These are phyloP conservation scores for Stichopus chloronotus DNA, from an alignment of 35 echinoderm and acorn worm species.

Conservation along the genomic window DNA sequence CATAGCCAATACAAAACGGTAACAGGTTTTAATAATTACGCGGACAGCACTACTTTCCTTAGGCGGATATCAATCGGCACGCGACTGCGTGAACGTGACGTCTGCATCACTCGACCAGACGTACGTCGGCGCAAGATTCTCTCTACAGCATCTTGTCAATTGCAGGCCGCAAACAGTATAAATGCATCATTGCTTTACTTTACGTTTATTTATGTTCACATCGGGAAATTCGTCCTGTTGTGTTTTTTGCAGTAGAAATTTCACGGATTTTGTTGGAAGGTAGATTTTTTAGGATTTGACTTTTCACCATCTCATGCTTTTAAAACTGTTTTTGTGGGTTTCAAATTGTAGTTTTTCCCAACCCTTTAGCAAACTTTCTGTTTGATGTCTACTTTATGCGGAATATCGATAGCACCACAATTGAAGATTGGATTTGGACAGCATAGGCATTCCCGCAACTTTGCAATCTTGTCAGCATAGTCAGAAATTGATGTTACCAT, in stretches of 20 bases:
- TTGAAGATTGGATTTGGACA: slow-evolving; percentile 23
- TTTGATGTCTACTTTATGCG: slow-evolving; percentile 47
- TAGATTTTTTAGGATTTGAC: slow-evolving; percentile 69
- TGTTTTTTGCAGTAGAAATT: slow-evolving; percentile 72
- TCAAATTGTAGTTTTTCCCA: slow-evolving; percentile 58
- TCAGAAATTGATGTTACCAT: slow-evolving; percentile 22
- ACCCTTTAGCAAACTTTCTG: slow-evolving; percentile 46
- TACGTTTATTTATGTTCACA: slow-evolving; percentile 72
- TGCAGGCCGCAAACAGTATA: slow-evolving; percentile 55
- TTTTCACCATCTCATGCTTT: slow-evolving; percentile 59
- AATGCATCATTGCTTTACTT: slow-evolving; percentile 68
- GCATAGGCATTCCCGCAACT: slow-evolving; percentile 22
- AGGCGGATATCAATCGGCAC: slow-evolving; percentile 31
- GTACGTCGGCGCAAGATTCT: slow-evolving; percentile 36
- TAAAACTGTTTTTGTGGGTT: slow-evolving; percentile 57
- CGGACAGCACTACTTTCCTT: not conserved
- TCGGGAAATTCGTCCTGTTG: slow-evolving; percentile 69
- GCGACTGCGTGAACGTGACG: slow-evolving; percentile 46
- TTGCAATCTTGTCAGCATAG: slow-evolving; percentile 20
- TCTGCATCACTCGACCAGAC: slow-evolving; percentile 11
- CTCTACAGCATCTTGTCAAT: slow-evolving; percentile 1
- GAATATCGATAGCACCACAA: slow-evolving; percentile 43
- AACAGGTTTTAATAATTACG: no score
- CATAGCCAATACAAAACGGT: not conserved
- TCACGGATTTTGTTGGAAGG: slow-evolving; percentile 69